These are phyloP conservation scores for Entelurus aequoreus DNA, from an alignment of 2,113 vertebrate species.

Conservation along the genomic window DNA sequence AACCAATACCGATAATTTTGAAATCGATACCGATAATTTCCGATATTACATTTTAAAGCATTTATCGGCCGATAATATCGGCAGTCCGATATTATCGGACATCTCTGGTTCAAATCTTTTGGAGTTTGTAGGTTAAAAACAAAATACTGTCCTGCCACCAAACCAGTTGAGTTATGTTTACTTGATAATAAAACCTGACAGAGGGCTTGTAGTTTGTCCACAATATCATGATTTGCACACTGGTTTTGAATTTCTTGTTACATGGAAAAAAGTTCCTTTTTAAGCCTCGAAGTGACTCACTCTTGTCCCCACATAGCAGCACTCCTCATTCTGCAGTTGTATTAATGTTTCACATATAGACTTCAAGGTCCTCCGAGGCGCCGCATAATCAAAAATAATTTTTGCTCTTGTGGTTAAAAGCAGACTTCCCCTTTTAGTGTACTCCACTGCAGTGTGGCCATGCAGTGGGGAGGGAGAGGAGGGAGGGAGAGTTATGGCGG, in stretches of 20 bases:
- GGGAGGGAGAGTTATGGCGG: constrained; percentile 42
- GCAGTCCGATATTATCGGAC: too few species aligned
- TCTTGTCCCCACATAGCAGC: neutral
- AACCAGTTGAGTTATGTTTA: too few species aligned
- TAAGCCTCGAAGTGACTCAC: neutral
- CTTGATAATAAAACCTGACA: too few species aligned
- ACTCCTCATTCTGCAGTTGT: constrained; percentile 10
- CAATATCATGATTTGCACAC: neutral
- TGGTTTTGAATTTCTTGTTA: neutral
- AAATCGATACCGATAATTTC: too few species aligned
- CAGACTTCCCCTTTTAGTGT: neutral
- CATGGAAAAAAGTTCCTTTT: neutral
- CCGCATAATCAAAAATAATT: neutral
- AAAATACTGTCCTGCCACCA: too few species aligned
- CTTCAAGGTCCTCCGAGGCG: neutral
- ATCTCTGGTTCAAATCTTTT: too few species aligned
- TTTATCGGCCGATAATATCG: too few species aligned
- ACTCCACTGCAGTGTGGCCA: constrained; percentile 33
- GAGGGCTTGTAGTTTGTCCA: neutral
- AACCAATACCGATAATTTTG: too few species aligned
- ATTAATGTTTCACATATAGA: constrained; percentile 22
- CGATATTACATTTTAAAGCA: too few species aligned
- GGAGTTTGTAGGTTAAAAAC: too few species aligned
- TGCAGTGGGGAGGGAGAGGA: constrained; percentile 2
- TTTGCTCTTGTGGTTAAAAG: constrained; percentile 4